Conservation (phyloP, 2,113 vertebrate species). For the Ceratotherium simum region DNA sequence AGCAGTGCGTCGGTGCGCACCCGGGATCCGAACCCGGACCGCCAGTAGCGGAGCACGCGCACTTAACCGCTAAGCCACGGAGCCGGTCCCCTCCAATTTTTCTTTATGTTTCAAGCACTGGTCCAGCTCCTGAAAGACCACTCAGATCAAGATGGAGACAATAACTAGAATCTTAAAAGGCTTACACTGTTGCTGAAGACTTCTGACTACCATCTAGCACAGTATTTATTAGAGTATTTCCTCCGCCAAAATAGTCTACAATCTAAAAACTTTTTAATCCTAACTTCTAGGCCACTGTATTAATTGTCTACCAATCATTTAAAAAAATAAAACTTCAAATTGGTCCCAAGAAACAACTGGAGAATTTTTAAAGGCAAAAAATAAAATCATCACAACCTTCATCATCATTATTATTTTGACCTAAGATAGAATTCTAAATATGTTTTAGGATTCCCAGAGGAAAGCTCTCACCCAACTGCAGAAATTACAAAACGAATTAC, state of each 20-base stretch:
- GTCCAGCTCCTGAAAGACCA: not conserved
- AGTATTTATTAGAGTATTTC: not conserved
- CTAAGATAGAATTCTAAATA: conserved; percentile 32
- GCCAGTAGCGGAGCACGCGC: too few species aligned
- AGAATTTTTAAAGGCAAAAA: conserved; percentile 47
- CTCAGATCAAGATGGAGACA: not conserved
- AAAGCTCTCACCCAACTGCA: not conserved
- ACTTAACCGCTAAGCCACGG: too few species aligned
- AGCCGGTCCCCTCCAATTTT: not conserved
- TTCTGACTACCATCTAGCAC: not conserved
- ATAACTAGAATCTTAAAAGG: not conserved
- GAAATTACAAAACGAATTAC: conserved; percentile 36
- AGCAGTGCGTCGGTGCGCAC: too few species aligned
- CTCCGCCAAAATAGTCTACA: not conserved
- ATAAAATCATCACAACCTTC: not conserved
- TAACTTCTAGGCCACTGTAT: not conserved
- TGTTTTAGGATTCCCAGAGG: not conserved
- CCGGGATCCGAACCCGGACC: too few species aligned
- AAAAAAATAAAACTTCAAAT: not conserved
- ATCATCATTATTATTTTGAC: conserved; percentile 14
- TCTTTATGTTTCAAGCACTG: conserved; percentile 38
- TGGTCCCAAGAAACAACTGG: not conserved
- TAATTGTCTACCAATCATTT: conserved; percentile 4
- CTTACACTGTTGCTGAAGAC: not conserved
- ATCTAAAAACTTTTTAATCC: not conserved